Percentiles rank a stretch among this genome's conserved stretches.
These are phyloP conservation scores for Redunca redunca DNA, from an alignment of 2,113 vertebrate species.

Conservation along the genomic window DNA sequence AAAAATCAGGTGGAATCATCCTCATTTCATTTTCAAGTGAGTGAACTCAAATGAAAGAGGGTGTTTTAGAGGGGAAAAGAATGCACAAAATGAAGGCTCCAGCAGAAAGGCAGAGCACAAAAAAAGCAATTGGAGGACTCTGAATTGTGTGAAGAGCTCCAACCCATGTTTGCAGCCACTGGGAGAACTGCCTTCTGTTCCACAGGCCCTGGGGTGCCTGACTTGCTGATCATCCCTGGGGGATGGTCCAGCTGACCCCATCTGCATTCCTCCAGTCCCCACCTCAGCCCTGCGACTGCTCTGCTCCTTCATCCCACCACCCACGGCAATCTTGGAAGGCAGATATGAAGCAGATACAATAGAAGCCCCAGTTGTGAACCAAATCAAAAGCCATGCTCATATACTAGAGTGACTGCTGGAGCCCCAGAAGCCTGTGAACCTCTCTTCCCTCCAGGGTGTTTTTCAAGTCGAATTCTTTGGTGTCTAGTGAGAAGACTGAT, in stretches of 20 bases:
- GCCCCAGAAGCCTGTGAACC: background rate
- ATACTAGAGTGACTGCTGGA: background rate
- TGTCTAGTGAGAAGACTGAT: background rate
- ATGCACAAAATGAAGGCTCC: background rate
- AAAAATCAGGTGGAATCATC: background rate
- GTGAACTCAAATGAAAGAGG: background rate
- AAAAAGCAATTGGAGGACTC: background rate
- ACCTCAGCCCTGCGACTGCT: background rate
- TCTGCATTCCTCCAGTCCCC: background rate
- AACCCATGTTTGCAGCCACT: background rate
- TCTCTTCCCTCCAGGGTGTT: background rate
- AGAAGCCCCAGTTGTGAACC: background rate
- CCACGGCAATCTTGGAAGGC: background rate
- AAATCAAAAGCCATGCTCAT: background rate
- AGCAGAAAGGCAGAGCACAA: background rate
- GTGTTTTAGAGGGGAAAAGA: background rate
- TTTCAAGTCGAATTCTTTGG: background rate
- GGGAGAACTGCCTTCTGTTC: background rate
- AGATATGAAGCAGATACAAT: accelerated
- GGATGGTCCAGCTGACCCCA: accelerated
- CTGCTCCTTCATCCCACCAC: background rate
- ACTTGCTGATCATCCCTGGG: background rate
- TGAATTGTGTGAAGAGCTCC: background rate
- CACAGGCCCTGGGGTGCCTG: background rate
- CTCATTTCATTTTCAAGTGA: background rate